These are phyloP conservation scores for Acheta domesticus DNA, from an alignment of 2,888 invertebrate genomes.

Conservation along the genomic window DNA sequence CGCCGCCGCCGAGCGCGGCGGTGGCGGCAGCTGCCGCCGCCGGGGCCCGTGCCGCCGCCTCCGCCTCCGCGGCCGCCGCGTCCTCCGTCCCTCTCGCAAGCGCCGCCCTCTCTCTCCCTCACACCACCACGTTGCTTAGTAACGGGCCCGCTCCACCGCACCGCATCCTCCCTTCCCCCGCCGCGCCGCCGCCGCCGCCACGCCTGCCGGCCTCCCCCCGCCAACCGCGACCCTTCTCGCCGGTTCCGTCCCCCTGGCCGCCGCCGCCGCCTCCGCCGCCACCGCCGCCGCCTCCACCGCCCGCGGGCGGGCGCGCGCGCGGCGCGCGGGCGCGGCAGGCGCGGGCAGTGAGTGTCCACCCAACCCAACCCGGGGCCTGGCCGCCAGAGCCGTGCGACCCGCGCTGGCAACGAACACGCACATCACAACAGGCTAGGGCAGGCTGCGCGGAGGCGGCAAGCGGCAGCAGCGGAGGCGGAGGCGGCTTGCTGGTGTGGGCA, in stretches of 20 bases:
- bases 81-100: slow-evolving; percentile 29
- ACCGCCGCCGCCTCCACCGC: slow-evolving; percentile 30
- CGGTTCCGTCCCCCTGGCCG: slow-evolving; percentile 31
- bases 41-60: slow-evolving; percentile 32
- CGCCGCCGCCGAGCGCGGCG: slow-evolving; percentile 26
- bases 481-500: slow-evolving; percentile 28
- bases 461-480: neutral
- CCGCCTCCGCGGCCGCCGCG: slow-evolving; percentile 22
- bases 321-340: slow-evolving; percentile 32
- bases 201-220: slow-evolving; percentile 32
- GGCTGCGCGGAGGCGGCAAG: neutral
- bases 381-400: slow-evolving; percentile 44
- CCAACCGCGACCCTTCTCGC: slow-evolving; percentile 27
- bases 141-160: slow-evolving; percentile 39
- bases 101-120: neutral
- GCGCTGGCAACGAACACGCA: slow-evolving; percentile 27
- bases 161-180: slow-evolving; percentile 38
- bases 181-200: slow-evolving; percentile 35
- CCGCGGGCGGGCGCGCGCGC: slow-evolving; percentile 37
- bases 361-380: slow-evolving; percentile 40
- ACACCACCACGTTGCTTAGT: slow-evolving; percentile 44
- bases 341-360: slow-evolving; percentile 34
- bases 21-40: slow-evolving; percentile 30
- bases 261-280: slow-evolving; percentile 31
- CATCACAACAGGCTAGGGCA: slow-evolving; percentile 20